phyloP scores from a whole-genome alignment of 2,888 invertebrate species.

The Hybos culiciformis region DNA sequence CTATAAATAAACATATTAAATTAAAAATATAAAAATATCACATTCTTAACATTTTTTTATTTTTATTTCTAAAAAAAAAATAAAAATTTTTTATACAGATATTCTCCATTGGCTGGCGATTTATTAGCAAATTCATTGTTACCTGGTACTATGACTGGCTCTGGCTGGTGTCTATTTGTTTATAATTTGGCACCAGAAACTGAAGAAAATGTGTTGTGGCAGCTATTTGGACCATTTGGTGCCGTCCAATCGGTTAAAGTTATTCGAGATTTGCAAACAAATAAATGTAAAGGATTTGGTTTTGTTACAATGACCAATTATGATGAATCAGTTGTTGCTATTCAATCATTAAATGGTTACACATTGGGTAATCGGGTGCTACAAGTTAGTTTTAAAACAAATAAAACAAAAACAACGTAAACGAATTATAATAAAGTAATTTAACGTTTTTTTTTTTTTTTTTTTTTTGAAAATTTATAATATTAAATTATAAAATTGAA shows the following conservation, averaged over 20 bases:
- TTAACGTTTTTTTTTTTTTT: conserved; percentile 8
- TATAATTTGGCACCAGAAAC: conserved; percentile 93
- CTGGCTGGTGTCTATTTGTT: conserved; percentile 73
- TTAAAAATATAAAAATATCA: too few species aligned
- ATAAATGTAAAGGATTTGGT: conserved; percentile 97
- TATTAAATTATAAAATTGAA: conserved; percentile 4
- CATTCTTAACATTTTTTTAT: not conserved
- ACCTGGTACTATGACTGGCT: conserved; percentile 74
- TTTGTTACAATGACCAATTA: conserved; percentile 98
- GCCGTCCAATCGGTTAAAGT: conserved; percentile 96
- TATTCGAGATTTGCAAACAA: conserved; percentile 86
- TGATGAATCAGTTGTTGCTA: conserved; percentile 91
- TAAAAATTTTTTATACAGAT: too few species aligned
- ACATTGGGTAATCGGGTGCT: conserved; percentile 88
- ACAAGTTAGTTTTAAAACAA: conserved; percentile 95
- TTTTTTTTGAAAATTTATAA: conserved; percentile 1
- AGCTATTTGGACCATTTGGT: conserved; percentile 92
- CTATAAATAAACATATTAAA: too few species aligned
- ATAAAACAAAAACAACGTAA: conserved; percentile 58
- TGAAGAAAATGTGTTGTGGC: conserved; percentile 92
- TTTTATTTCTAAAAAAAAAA: not conserved
- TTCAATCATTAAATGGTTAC: conserved; percentile 92
- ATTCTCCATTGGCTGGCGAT: conserved; percentile 73
- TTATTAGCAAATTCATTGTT: conserved; percentile 61
- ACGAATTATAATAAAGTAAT: conserved; percentile 4